Conservation (phyloP, 2,888 invertebrate genomes). For the Helleia helle region DNA sequence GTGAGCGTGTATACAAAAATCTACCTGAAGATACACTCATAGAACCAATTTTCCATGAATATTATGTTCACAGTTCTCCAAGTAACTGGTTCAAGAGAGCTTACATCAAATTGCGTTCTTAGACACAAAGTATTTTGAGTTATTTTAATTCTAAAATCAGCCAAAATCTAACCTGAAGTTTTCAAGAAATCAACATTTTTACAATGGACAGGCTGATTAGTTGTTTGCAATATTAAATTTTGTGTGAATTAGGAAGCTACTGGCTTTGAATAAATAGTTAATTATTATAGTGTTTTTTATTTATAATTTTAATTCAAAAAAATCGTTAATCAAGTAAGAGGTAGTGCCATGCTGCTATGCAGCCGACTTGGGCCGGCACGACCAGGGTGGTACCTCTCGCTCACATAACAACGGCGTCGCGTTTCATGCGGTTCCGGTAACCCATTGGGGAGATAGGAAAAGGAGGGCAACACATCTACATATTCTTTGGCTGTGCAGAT, state of each 20-base stretch:
- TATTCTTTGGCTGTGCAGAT: too few relatives aligned
- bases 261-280: constrained; percentile 1
- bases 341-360: too few relatives aligned
- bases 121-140: too few relatives aligned
- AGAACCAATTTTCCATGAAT: constrained; percentile 79
- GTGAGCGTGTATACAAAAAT: constrained; percentile 86
- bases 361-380: too few relatives aligned
- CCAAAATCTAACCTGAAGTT: constrained; percentile 12
- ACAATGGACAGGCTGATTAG: background rate
- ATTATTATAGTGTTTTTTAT: background rate
- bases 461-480: too few relatives aligned
- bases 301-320: background rate
- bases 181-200: background rate
- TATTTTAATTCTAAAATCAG: constrained; percentile 12
- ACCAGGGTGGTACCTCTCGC: too few relatives aligned
- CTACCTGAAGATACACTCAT: constrained; percentile 76
- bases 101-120: constrained; percentile 68
- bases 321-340: too few relatives aligned
- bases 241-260: background rate
- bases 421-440: too few relatives aligned
- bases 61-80: constrained; percentile 78
- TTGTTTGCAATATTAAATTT: background rate
- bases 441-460: too few relatives aligned
- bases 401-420: too few relatives aligned
- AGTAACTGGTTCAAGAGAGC: constrained; percentile 67